phyloP scores from a whole-genome alignment of 2,113 vertebrate genomes.

The Mustela lutreola region DNA sequence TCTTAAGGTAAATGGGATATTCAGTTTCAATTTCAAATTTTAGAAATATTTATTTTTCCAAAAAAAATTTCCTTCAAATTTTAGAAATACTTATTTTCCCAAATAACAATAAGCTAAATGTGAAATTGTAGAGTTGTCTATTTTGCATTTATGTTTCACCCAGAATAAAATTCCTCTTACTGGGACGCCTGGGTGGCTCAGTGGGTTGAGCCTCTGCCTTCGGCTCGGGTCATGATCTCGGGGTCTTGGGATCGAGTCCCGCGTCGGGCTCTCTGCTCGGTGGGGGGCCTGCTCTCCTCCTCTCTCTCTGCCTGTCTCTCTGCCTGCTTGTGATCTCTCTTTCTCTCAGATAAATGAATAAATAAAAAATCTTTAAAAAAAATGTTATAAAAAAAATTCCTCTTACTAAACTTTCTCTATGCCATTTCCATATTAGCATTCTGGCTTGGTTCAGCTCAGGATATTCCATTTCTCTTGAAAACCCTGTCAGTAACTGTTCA shows the following conservation, averaged over 20 bases:
- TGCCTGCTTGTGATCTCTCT: too few relatives aligned
- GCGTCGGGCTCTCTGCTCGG: too few relatives aligned
- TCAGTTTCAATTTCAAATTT: background rate
- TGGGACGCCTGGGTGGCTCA: too few relatives aligned
- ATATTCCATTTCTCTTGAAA: background rate
- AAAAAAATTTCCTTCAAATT: background rate
- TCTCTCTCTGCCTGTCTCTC: too few relatives aligned
- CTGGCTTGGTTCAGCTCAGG: background rate
- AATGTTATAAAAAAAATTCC: too few relatives aligned
- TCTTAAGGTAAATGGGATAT: background rate
- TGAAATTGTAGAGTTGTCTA: background rate
- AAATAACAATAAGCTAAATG: slow-evolving; percentile 1
- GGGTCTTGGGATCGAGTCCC: too few relatives aligned
- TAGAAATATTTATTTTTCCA: too few relatives aligned
- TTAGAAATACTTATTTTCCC: background rate
- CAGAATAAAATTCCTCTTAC: background rate
- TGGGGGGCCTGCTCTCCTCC: too few relatives aligned
- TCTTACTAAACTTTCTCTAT: background rate
- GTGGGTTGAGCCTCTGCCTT: too few relatives aligned
- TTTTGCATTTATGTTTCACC: slow-evolving; percentile 47
- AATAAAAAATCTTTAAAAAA: too few relatives aligned
- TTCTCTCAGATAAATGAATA: too few relatives aligned
- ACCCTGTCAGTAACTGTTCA: background rate
- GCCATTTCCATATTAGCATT: background rate
- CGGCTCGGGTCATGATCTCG: too few relatives aligned